These are phyloP conservation scores for Hemistola chrysoprasaria DNA, from an alignment of 2,888 invertebrate species.

Conservation along the genomic window DNA sequence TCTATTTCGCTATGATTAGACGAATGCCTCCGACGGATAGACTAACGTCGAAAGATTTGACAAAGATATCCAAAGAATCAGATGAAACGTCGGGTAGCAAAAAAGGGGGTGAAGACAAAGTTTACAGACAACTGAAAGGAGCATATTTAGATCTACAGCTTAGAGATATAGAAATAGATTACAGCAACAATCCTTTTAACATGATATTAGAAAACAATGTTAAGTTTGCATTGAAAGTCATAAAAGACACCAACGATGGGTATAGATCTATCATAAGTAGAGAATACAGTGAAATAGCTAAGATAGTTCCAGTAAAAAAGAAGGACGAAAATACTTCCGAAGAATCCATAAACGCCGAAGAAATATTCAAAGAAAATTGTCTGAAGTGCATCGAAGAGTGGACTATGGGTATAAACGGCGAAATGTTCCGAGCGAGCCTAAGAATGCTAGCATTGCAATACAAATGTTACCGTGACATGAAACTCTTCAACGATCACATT, in stretches of 20 bases:
- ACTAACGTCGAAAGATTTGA: conserved; percentile 60
- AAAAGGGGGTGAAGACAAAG: conserved; percentile 64
- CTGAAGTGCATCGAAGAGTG: conserved; percentile 81
- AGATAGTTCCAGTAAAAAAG: conserved; percentile 51
- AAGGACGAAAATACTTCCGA: conserved; percentile 54
- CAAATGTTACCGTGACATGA: conserved; percentile 65
- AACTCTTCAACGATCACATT: conserved; percentile 66
- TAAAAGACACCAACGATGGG: conserved; percentile 59
- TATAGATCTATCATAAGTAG: conserved; percentile 56
- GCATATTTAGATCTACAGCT: conserved; percentile 62
- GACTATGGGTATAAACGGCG: conserved; percentile 80
- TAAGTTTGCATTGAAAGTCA: conserved; percentile 58
- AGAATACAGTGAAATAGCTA: conserved; percentile 63
- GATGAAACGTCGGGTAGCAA: conserved; percentile 58
- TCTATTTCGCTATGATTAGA: conserved; percentile 68
- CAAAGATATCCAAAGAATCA: conserved; percentile 56
- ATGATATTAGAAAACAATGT: conserved; percentile 66
- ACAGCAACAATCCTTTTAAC: conserved; percentile 69
- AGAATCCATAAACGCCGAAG: conserved; percentile 52
- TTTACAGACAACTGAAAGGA: conserved; percentile 55
- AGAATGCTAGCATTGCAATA: conserved; percentile 63
- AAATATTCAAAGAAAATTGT: conserved; percentile 61
- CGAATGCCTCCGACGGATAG: conserved; percentile 58
- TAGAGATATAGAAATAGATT: conserved; percentile 62
- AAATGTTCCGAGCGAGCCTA: conserved; percentile 73